Evolutionary conservation across 2,797 vertebrate species (phyloP).

Genomic region (Podargus strigoides): DNA sequence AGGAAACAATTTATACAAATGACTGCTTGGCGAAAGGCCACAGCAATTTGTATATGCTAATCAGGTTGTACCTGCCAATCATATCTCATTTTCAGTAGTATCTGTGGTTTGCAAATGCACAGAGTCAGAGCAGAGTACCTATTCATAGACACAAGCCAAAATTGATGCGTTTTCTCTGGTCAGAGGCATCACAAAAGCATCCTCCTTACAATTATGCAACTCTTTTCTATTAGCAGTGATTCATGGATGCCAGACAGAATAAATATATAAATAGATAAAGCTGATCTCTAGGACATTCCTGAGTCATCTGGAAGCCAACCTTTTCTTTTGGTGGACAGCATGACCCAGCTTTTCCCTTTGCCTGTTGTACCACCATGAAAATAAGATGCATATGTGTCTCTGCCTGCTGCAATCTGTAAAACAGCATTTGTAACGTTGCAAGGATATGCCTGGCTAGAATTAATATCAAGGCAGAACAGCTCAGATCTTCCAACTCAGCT

Average conservation of each 20-base stretch:
- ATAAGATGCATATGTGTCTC: neutral
- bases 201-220: slow-evolving; percentile 22
- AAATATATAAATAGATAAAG: slow-evolving; percentile 19
- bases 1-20: slow-evolving; percentile 36
- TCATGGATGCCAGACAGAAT: neutral
- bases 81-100: slow-evolving; percentile 5
- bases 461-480: neutral
- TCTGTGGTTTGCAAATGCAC: slow-evolving; percentile 17
- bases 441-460: neutral
- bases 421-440: neutral
- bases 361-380: neutral
- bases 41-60: slow-evolving; percentile 20
- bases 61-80: slow-evolving; percentile 26
- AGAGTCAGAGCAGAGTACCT: neutral
- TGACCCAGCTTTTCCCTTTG: slow-evolving; percentile 7
- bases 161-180: slow-evolving; percentile 21
- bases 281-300: slow-evolving; percentile 28
- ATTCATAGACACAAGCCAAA: slow-evolving; percentile 1
- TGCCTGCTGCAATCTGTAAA: neutral
- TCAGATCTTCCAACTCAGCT: neutral
- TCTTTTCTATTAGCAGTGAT: slow-evolving; percentile 24
- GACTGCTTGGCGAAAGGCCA: slow-evolving; percentile 49
- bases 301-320: slow-evolving; percentile 13
- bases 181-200: slow-evolving; percentile 34
- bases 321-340: neutral